Percentiles rank a stretch among this genome's conserved stretches.
These are phyloP conservation scores for Hemiscyllium ocellatum DNA, from an alignment of 2,113 vertebrate genomes.

Conservation along the genomic window DNA sequence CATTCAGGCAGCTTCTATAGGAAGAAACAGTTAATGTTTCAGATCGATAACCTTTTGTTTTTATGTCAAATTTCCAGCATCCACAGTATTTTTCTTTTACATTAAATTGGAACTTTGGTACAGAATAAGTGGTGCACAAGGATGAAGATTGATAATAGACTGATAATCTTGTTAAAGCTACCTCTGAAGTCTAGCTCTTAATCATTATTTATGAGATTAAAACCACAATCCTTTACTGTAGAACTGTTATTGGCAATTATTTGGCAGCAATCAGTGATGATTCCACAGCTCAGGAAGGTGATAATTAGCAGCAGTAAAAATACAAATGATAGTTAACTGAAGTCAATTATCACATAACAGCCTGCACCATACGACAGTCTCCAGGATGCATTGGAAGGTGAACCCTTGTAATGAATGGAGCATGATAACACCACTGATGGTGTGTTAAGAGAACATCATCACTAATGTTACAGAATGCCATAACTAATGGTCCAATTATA, in stretches of 20 bases:
- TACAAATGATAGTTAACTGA: conserved; percentile 29
- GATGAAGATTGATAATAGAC: not conserved
- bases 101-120: not conserved
- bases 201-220: conserved; percentile 25
- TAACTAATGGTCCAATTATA: conserved; percentile 29
- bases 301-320: conserved; percentile 33
- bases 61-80: not conserved
- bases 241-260: conserved; percentile 35
- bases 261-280: conserved; percentile 16
- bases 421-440: conserved; percentile 24
- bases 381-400: conserved; percentile 17
- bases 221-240: not conserved
- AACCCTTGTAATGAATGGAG: conserved; percentile 20
- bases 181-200: not conserved
- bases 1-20: too few relatives aligned
- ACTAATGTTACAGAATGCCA: conserved; percentile 21
- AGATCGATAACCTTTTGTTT: not conserved
- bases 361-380: not conserved
- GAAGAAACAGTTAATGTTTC: too few relatives aligned
- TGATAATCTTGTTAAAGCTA: not conserved
- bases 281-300: conserved; percentile 26
- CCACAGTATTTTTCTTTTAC: not conserved
- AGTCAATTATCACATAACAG: conserved; percentile 38
- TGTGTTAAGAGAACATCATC: conserved; percentile 24
- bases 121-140: not conserved